phyloP scores from a whole-genome alignment of 2,888 invertebrate genomes.

The Metalampra italica region DNA sequence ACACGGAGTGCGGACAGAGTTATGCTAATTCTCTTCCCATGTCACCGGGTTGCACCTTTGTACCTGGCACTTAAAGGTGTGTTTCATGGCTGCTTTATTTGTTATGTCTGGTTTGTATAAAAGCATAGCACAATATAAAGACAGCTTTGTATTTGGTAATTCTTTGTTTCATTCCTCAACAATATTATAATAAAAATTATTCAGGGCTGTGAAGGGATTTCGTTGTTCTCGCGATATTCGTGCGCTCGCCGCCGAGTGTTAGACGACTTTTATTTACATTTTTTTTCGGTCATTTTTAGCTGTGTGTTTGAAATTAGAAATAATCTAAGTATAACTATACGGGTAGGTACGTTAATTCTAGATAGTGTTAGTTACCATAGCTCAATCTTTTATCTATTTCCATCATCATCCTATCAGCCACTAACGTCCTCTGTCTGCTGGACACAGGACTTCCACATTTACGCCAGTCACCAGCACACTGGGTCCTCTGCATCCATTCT shows the following conservation, averaged over 20 bases:
- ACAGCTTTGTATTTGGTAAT: constrained; percentile 16
- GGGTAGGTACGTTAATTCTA: too few relatives aligned
- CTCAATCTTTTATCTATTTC: too few relatives aligned
- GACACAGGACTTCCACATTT: too few relatives aligned
- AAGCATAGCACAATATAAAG: constrained; percentile 2
- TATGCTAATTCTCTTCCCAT: constrained; percentile 68
- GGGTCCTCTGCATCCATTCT: too few relatives aligned
- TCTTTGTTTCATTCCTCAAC: constrained; percentile 26
- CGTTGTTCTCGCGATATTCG: constrained; percentile 31
- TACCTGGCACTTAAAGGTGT: constrained; percentile 68
- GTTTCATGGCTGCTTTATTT: constrained; percentile 40
- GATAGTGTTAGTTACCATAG: too few relatives aligned
- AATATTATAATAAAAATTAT: constrained; percentile 39
- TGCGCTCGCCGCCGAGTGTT: constrained; percentile 23
- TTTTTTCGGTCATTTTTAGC: constrained; percentile 13
- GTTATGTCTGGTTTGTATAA: constrained; percentile 11
- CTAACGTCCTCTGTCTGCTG: too few relatives aligned
- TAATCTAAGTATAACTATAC: too few relatives aligned
- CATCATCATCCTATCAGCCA: too few relatives aligned
- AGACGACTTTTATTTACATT: constrained; percentile 21
- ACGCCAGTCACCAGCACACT: too few relatives aligned
- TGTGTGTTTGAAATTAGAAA: not conserved
- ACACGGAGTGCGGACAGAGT: constrained; percentile 63
- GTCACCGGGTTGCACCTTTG: constrained; percentile 71
- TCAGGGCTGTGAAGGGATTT: constrained; percentile 35